phyloP scores from a whole-genome alignment of 2,113 vertebrate species.

The Garra rufa region DNA sequence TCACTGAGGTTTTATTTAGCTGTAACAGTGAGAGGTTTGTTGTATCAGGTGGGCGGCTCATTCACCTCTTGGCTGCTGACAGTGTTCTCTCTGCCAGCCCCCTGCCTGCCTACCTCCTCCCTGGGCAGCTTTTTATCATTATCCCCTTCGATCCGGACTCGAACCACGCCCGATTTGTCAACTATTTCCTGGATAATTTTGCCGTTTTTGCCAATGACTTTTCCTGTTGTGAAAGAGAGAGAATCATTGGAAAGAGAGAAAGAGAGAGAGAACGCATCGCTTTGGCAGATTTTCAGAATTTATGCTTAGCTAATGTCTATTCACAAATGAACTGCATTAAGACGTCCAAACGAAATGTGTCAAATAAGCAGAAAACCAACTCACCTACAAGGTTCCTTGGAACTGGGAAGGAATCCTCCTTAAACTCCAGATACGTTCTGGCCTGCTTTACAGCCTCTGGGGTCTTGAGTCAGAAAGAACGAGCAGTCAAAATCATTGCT shows the following conservation, averaged over 20 bases:
- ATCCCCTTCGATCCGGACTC: slow-evolving; percentile 91
- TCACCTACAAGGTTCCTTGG: slow-evolving; percentile 90
- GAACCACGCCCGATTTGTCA: slow-evolving; percentile 92
- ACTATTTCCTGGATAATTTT: slow-evolving; percentile 95
- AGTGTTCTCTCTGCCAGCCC: slow-evolving; percentile 72
- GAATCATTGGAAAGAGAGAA: too few relatives aligned
- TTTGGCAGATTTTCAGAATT: not conserved
- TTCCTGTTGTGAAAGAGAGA: slow-evolving; percentile 74
- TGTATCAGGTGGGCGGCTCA: slow-evolving; percentile 57
- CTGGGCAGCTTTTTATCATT: slow-evolving; percentile 90
- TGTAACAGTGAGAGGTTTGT: slow-evolving; percentile 17
- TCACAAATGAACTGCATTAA: not conserved
- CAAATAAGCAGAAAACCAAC: slow-evolving; percentile 54
- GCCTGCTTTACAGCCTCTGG: slow-evolving; percentile 89
- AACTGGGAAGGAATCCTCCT: slow-evolving; percentile 90
- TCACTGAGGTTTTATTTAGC: slow-evolving; percentile 7
- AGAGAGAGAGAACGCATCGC: not conserved
- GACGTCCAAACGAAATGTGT: not conserved
- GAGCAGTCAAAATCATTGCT: not conserved
- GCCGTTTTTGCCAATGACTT: slow-evolving; percentile 93
- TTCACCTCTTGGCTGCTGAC: slow-evolving; percentile 76
- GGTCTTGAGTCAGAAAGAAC: slow-evolving; percentile 68
- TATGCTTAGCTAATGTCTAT: too few relatives aligned
- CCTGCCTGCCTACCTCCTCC: slow-evolving; percentile 83
- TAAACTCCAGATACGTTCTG: slow-evolving; percentile 88